Evolutionary conservation across 23 tunicate genomes (phyloP).

Genomic region (Halocynthia roretzi): DNA sequence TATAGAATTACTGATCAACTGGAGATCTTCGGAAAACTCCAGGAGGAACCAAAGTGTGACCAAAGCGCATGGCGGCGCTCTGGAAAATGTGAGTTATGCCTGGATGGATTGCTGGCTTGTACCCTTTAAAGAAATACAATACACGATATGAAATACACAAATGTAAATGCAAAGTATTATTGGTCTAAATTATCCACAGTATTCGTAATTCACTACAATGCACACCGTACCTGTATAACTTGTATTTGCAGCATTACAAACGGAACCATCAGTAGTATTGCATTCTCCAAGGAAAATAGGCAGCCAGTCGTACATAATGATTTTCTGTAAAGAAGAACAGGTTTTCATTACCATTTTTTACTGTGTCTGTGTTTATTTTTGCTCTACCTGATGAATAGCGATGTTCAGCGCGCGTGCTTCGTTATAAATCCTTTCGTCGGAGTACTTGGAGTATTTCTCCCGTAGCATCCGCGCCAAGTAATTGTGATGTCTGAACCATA

Average conservation of each 20-base stretch:
- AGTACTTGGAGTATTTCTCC: constrained; percentile 29
- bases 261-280: not conserved
- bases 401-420: constrained; percentile 71
- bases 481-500: constrained; percentile 92
- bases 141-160: not conserved
- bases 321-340: constrained; percentile 34
- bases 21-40: constrained; percentile 47
- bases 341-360: constrained; percentile 5
- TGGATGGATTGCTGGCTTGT: constrained; percentile 47
- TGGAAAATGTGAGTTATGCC: constrained; percentile 61
- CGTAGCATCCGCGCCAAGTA: constrained; percentile 56
- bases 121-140: constrained; percentile 31
- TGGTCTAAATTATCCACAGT: not conserved
- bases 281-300: constrained; percentile 66
- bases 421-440: constrained; percentile 65
- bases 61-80: constrained; percentile 61
- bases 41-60: constrained; percentile 73
- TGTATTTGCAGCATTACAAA: not conserved
- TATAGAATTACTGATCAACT: constrained; percentile 19
- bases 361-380: not conserved
- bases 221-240: constrained; percentile 34
- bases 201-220: not conserved
- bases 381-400: constrained; percentile 66
- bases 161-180: not conserved
- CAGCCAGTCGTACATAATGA: constrained; percentile 80